Evolutionary conservation across 1,140 invertebrate species (phyloP).

Genomic region (Lepidurus apus): DNA sequence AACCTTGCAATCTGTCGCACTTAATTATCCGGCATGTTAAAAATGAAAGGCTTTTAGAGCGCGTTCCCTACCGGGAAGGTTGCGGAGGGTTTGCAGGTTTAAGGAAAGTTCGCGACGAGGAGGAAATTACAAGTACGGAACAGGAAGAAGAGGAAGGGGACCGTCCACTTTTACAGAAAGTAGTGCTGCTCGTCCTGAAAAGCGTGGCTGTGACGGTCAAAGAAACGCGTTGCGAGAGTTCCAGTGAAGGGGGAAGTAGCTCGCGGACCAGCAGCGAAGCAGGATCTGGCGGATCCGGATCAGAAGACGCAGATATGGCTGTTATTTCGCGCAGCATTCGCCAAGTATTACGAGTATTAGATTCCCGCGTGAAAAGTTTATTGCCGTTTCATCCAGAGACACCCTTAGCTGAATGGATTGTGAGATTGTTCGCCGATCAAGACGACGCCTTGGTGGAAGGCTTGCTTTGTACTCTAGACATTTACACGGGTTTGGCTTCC

Average conservation of each 20-base stretch:
- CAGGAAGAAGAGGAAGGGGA: constrained; percentile 46
- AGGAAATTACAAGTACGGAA: neutral
- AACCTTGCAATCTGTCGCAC: constrained; percentile 77
- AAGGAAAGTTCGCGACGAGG: constrained; percentile 44
- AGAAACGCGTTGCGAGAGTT: constrained; percentile 70
- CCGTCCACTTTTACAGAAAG: constrained; percentile 68
- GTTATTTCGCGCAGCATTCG: constrained; percentile 76
- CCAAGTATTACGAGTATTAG: constrained; percentile 66
- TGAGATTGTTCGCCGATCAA: constrained; percentile 81
- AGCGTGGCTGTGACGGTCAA: constrained; percentile 83
- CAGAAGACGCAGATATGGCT: constrained; percentile 71
- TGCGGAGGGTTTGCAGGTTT: constrained; percentile 53
- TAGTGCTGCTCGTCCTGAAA: constrained; percentile 76
- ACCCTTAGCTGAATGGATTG: constrained; percentile 76
- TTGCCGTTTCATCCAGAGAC: constrained; percentile 81
- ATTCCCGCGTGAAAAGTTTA: constrained; percentile 70
- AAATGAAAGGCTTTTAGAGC: constrained; percentile 69
- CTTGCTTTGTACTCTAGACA: constrained; percentile 86
- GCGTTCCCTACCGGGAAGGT: constrained; percentile 53
- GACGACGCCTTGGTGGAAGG: constrained; percentile 85
- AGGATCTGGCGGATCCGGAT: constrained; percentile 51
- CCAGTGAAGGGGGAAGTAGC: constrained; percentile 54
- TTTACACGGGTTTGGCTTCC: constrained; percentile 59
- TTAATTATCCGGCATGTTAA: constrained; percentile 76
- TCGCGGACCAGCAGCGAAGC: constrained; percentile 49